Evolutionary conservation across 2,113 vertebrate species (phyloP).

Genomic region (Daubentonia madagascariensis): DNA sequence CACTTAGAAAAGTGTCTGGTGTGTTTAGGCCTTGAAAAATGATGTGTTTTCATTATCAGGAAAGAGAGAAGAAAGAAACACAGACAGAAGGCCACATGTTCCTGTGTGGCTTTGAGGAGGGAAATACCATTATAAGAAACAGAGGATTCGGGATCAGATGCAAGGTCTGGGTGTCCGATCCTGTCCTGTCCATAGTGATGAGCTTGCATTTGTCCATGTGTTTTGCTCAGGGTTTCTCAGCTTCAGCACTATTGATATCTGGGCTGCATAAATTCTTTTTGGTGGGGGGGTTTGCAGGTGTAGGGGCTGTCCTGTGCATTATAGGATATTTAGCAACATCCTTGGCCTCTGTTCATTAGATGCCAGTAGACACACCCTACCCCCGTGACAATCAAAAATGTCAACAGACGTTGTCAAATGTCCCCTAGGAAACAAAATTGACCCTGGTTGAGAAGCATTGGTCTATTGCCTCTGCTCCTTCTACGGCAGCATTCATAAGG

Average conservation of each 20-base stretch:
- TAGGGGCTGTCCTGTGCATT: neutral
- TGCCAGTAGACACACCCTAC: neutral
- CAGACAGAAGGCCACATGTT: too few relatives aligned
- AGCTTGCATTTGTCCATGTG: neutral
- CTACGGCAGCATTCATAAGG: rapidly evolving
- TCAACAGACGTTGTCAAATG: neutral
- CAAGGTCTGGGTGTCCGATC: neutral
- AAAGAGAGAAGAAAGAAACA: neutral
- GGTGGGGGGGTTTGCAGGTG: rapidly evolving
- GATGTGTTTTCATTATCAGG: neutral
- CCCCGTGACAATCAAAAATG: neutral
- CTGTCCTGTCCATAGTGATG: neutral
- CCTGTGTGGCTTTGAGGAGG: neutral
- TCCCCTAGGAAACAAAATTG: neutral
- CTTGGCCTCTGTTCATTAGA: neutral
- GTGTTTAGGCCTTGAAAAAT: neutral
- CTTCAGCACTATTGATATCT: neutral
- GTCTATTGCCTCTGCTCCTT: neutral
- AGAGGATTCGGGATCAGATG: neutral
- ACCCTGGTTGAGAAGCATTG: neutral
- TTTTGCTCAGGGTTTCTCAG: neutral
- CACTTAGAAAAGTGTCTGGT: neutral
- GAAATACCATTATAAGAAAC: neutral
- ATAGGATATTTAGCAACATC: neutral
- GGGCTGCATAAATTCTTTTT: neutral